Evolutionary conservation across 2,797 vertebrate genomes (phyloP), one percentile per base, ranked within the genome.

Genomic region (Sarcophilus harrisii): DNA sequence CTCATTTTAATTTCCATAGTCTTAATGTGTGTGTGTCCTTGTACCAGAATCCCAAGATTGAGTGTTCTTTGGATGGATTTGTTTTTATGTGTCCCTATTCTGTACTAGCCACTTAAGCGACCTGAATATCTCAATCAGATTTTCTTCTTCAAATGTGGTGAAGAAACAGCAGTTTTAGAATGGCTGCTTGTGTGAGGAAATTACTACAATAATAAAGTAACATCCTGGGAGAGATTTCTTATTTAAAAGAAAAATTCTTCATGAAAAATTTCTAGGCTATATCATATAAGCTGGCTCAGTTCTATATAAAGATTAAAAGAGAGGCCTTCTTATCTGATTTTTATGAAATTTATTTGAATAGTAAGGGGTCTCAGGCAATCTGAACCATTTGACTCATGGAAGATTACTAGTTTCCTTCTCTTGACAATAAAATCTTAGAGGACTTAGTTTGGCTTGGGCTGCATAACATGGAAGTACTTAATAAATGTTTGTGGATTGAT

Each of bases 161-260:
- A 92, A 92, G 96, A 95, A 93, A 95, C 93, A 97, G 95, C n/a
- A 96, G 28, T 9, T 3, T 4, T 94, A 91, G 91, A 95, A 90
- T 97, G 94, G 96, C 93, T 97, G 96, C 95, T 91, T 94, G 97
- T 96, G 95, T 92, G 97, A 98, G 96, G 97, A 98, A 97, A 97
- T 98, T 91, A 92, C 97, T 97, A 18, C 93, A 92, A 95, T 97
- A 97, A 96, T 94, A 94, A 97, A 98, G 97, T 96, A 96, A 97
- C 27, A 90, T 95, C 94, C 60, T 97, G 95, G 97, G 97, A 98
- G 94, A 97, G 87, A 96, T 93, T 96, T 97, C 49, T 45, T 96
- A 92, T 97, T 97, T 96, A 97, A 97, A 97, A 96, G 96, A 94
- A 92, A 90, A 58, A 93, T 96, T 97, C 97, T 95, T 96, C 94